A percentile compares a stretch with the other conserved stretches of the same genome.
phyloP scores from a whole-genome alignment of 2,888 invertebrate genomes.

The Aethes cnicana region DNA sequence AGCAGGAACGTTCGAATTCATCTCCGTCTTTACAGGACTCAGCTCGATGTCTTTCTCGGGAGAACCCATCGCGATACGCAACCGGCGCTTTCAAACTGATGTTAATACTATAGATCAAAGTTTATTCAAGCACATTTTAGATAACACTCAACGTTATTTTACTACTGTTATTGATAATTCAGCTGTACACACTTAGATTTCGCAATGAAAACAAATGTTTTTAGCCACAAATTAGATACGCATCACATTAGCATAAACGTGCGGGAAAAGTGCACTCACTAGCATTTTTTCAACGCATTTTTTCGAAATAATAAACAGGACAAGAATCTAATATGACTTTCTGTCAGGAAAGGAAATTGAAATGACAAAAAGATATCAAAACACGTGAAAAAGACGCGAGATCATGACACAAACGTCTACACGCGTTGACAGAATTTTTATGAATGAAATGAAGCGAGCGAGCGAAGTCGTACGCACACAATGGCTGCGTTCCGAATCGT shows the following conservation, averaged over 20 bases:
- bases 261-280: background rate
- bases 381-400: slow-evolving; percentile 37
- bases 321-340: slow-evolving; percentile 18
- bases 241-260: slow-evolving; percentile 9
- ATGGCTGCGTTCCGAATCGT: no score
- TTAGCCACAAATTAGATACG: background rate
- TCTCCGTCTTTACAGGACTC: slow-evolving; percentile 61
- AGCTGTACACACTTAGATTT: background rate
- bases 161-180: background rate
- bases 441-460: slow-evolving; percentile 8
- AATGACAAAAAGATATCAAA: slow-evolving; percentile 35
- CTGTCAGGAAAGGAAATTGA: slow-evolving; percentile 36
- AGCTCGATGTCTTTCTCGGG: slow-evolving; percentile 72
- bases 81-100: slow-evolving; percentile 14
- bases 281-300: background rate
- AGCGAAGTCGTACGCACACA: no score
- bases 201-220: background rate
- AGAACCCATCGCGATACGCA: slow-evolving; percentile 34
- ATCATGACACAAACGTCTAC: slow-evolving; percentile 31
- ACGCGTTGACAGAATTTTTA: slow-evolving; percentile 30
- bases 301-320: background rate
- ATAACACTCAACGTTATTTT: background rate
- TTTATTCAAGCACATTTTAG: slow-evolving; percentile 5
- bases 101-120: background rate
- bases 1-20: slow-evolving; percentile 40